Base-by-base conservation (phyloP, 2,888 invertebrate species). In the Belgica antarctica region DNA sequence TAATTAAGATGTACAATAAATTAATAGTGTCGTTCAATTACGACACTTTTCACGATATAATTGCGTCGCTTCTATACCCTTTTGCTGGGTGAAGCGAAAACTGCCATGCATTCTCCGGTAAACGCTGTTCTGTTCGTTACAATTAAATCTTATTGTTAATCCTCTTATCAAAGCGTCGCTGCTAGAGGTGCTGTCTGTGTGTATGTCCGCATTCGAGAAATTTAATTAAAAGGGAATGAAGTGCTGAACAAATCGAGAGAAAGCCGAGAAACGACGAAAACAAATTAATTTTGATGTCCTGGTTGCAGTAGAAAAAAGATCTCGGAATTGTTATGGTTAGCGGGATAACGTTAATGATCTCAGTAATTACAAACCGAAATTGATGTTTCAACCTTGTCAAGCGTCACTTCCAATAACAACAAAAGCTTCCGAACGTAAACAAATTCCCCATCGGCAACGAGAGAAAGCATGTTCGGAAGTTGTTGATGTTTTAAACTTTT, bases 311-410 rank as follows among this genome's bases (percentile, higher is more conserved):
- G 34, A 31, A 31, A 31, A 31, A 8, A 12, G 34, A 31, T n/a
- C n/a, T 5, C 12, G 34, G 17, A 46, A 46, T 46, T 3, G 46
- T 46, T 46, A 46, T 46, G 46, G 15, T n/a, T n/a, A n/a, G n/a
- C n/a, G n/a, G n/a, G n/a, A n/a, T 46, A 46, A 46, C 17, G 46
- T 12, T 46, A 12, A 46, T 46, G 46, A 46, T 46, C 46, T 46
- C 46, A 12, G 46, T 46, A 46, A 46, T 46, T 46, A 46, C 46
- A 46, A 46, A 46, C 46, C 46, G 15, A 46, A 31, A 31, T 31
- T 31, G 34, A 31, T 31, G 34, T 12, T 31, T 31, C 12, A 31
- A 31, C 34, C 12, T 31, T 31, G 12, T 31, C n/a, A n/a, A n/a
- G 34, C 5, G 12, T 31, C 34, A 31, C 12, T 31, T 31, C 12